Conservation (phyloP, 2,888 invertebrate genomes). For the Andricus curvator region DNA sequence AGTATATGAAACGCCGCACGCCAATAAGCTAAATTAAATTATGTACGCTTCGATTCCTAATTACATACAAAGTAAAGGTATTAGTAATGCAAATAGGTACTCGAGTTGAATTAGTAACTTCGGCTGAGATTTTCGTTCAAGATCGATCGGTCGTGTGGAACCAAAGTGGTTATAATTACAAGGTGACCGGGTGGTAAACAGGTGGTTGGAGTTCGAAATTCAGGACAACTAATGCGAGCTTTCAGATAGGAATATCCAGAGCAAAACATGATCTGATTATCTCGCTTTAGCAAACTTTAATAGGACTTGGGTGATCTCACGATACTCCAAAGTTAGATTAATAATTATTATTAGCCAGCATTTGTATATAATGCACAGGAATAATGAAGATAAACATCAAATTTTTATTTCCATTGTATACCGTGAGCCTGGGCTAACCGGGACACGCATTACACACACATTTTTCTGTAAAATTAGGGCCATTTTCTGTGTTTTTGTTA, state of each 20-base stretch:
- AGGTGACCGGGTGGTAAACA: slow-evolving; percentile 26
- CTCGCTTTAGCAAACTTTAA: slow-evolving; percentile 6
- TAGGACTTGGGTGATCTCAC: not conserved
- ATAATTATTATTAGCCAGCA: not conserved
- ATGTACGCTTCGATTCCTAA: not conserved
- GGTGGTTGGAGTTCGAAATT: slow-evolving; percentile 49
- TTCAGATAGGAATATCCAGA: slow-evolving; percentile 47
- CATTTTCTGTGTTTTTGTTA: too few species aligned
- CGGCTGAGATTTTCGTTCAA: slow-evolving; percentile 29
- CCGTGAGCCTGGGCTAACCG: too few species aligned
- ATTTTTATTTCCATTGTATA: too few species aligned
- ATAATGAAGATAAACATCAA: not conserved
- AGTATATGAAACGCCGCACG: not conserved
- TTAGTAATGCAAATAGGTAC: slow-evolving; percentile 20
- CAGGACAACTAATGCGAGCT: slow-evolving; percentile 46
- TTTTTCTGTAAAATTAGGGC: too few species aligned
- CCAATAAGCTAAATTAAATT: not conserved
- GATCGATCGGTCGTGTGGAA: slow-evolving; percentile 33
- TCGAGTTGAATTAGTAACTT: slow-evolving; percentile 1
- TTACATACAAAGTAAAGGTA: not conserved
- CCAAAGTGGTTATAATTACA: slow-evolving; percentile 38
- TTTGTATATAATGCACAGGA: not conserved
- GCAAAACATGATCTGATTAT: slow-evolving; percentile 47
- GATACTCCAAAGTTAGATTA: not conserved
- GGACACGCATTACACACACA: too few species aligned